phyloP scores from a whole-genome alignment of 2,113 vertebrate species.

The Platichthys flesus region DNA sequence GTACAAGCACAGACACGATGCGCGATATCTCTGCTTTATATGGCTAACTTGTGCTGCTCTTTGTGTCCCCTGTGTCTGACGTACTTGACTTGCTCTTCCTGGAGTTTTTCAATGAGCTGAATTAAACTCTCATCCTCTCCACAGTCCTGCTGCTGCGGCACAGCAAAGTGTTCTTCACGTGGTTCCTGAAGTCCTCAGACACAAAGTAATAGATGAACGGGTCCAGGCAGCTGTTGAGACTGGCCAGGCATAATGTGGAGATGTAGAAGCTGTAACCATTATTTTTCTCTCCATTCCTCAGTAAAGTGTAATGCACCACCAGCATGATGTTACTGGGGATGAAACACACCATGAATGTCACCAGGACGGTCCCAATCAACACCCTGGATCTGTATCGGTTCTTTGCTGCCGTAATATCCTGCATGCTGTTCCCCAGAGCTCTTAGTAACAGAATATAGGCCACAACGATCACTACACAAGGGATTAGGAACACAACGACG shows the following conservation, averaged over 20 bases:
- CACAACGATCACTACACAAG: constrained; percentile 85
- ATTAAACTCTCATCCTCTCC: constrained; percentile 89
- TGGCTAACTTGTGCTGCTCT: constrained; percentile 84
- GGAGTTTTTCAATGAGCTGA: constrained; percentile 88
- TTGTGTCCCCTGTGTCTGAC: constrained; percentile 81
- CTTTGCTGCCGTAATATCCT: constrained; percentile 79
- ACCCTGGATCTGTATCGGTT: constrained; percentile 84
- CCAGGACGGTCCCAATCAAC: constrained; percentile 87
- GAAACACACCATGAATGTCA: constrained; percentile 92
- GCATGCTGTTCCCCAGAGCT: constrained; percentile 79
- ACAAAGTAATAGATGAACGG: constrained; percentile 97
- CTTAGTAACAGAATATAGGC: constrained; percentile 88
- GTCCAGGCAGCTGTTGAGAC: constrained; percentile 95
- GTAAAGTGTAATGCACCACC: constrained; percentile 87
- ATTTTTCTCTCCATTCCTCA: constrained; percentile 72
- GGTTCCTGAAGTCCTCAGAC: constrained; percentile 92
- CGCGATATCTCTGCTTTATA: background rate
- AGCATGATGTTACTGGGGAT: constrained; percentile 93
- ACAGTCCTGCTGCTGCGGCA: constrained; percentile 90
- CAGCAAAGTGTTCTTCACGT: constrained; percentile 90
- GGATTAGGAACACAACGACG: constrained; percentile 87
- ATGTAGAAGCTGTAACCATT: constrained; percentile 87
- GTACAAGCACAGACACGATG: background rate
- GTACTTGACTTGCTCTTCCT: constrained; percentile 84
- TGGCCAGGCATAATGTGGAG: constrained; percentile 86